Percentiles rank a stretch among this genome's conserved stretches.
Evolutionary conservation across 2,888 invertebrate species (phyloP).

Genomic region (Metallyticus violacea): DNA sequence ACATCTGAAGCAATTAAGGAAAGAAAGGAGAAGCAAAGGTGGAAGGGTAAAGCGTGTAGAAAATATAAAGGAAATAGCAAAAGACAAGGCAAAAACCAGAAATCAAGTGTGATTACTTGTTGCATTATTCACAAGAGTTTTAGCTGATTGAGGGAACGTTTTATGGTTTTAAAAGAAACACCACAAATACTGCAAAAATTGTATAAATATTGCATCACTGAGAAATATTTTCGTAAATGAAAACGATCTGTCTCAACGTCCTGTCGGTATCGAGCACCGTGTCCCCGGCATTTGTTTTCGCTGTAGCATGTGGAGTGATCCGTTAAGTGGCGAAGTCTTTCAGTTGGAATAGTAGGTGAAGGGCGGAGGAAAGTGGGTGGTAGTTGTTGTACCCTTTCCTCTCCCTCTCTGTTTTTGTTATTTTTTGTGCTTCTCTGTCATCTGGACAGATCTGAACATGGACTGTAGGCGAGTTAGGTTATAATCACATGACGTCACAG

Average conservation of each 20-base stretch:
- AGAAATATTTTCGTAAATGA: neutral
- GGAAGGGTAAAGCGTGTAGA: too few relatives aligned
- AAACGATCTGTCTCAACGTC: neutral
- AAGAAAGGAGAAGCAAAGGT: too few relatives aligned
- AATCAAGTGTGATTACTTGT: too few relatives aligned
- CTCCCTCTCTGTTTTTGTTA: neutral
- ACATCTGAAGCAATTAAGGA: too few relatives aligned
- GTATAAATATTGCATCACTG: neutral
- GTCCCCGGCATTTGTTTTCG: neutral
- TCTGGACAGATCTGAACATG: conserved; percentile 18
- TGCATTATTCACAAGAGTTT: too few relatives aligned
- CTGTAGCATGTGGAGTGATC: neutral
- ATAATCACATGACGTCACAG: conserved; percentile 22
- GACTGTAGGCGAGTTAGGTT: conserved; percentile 13
- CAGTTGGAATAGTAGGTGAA: neutral
- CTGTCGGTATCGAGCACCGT: neutral
- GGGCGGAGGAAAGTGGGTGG: neutral
- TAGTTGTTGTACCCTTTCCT: neutral
- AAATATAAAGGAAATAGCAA: too few relatives aligned
- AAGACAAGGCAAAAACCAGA: too few relatives aligned
- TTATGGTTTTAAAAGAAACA: too few relatives aligned
- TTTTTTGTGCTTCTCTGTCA: conserved; percentile 5
- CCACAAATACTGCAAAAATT: neutral
- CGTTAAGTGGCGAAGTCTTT: neutral
- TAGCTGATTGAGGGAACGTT: too few relatives aligned